These are phyloP conservation scores for Nycteola revayana DNA, from an alignment of 2,888 invertebrate species.

Conservation along the genomic window DNA sequence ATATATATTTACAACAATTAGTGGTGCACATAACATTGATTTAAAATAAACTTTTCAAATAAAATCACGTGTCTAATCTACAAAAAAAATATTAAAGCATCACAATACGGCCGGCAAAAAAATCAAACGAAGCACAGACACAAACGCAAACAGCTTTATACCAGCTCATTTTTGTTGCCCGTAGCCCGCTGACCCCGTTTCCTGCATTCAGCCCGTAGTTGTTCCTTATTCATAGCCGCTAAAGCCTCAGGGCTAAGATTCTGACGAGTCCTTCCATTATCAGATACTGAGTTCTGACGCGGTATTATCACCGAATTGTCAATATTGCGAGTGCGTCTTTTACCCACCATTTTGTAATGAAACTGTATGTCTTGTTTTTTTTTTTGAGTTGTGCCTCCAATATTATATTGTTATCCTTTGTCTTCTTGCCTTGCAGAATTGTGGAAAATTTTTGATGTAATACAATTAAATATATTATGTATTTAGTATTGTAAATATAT, in stretches of 20 bases:
- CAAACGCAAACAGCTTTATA: conserved; percentile 73
- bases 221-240: conserved; percentile 85
- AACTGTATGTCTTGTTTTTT: conserved; percentile 32
- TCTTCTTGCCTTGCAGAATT: conserved; percentile 37
- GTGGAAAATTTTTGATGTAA: conserved; percentile 41
- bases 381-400: conserved; percentile 27
- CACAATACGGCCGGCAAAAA: conserved; percentile 60
- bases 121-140: conserved; percentile 59
- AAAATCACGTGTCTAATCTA: conserved; percentile 30
- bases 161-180: conserved; percentile 88
- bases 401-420: conserved; percentile 26
- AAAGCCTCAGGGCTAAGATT: conserved; percentile 75
- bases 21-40: conserved; percentile 23
- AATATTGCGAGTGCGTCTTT: conserved; percentile 71
- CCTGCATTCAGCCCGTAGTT: conserved; percentile 85
- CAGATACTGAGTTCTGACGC: conserved; percentile 68
- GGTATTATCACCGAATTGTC: conserved; percentile 64
- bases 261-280: conserved; percentile 68
- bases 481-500: conserved; percentile 27
- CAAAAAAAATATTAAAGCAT: conserved; percentile 48
- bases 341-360: conserved; percentile 60
- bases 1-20: conserved; percentile 24
- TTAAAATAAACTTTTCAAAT: conserved; percentile 11
- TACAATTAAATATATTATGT: conserved; percentile 35
- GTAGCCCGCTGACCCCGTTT: conserved; percentile 86